Evolutionary conservation across 1,140 invertebrate genomes (phyloP).

Genomic region (Pachypsylla venusta): DNA sequence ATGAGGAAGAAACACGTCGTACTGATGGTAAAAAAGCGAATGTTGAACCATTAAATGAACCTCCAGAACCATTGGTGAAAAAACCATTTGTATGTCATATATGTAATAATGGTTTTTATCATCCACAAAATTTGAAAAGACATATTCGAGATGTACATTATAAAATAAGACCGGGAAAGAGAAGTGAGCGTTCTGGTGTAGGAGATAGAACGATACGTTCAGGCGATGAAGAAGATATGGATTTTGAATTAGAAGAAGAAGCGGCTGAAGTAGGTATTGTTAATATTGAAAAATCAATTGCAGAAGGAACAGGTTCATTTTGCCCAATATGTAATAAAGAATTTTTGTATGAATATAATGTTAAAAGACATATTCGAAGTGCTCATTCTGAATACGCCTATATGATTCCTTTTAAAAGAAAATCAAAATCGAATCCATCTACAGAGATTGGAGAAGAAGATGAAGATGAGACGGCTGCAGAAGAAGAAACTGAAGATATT

Average conservation of each 20-base stretch:
- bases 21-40: neutral
- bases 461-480: too few species aligned
- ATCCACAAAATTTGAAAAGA: constrained; percentile 6
- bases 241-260: too few species aligned
- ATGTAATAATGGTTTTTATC: constrained; percentile 3
- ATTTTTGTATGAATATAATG: constrained; percentile 4
- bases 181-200: too few species aligned
- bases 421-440: neutral
- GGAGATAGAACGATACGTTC: too few species aligned
- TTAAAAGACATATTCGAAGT: neutral
- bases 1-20: neutral
- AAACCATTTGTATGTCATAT: constrained; percentile 4
- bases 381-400: neutral
- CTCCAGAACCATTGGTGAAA: neutral
- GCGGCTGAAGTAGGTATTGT: too few species aligned
- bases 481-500: too few species aligned
- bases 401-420: neutral
- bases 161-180: neutral
- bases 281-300: neutral
- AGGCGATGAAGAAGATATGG: too few species aligned
- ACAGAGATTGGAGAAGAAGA: neutral
- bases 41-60: neutral
- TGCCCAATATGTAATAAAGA: neutral
- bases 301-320: neutral
- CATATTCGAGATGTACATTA: constrained; percentile 3